Evolutionary conservation across 1,140 invertebrate species (phyloP).

Genomic region (Drosophila pseudoananassae): DNA sequence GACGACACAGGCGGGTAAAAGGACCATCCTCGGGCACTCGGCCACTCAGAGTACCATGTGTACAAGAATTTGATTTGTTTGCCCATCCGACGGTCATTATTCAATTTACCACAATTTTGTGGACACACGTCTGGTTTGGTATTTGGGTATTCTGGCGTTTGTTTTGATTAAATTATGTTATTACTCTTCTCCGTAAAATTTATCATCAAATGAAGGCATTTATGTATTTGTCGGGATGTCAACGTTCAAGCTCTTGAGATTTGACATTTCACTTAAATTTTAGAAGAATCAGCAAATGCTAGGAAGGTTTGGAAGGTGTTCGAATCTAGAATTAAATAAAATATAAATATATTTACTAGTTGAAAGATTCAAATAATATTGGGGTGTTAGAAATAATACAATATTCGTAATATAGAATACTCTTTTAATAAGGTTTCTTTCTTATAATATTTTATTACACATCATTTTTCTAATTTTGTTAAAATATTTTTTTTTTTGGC

Average conservation of each 20-base stretch:
- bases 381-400: no score
- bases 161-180: slow-evolving; percentile 20
- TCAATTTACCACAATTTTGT: slow-evolving; percentile 30
- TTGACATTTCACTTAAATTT: no score
- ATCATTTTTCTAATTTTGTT: no score
- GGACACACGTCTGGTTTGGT: neutral
- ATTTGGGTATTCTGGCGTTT: slow-evolving; percentile 1
- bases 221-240: neutral
- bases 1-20: neutral
- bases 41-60: neutral
- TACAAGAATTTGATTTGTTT: slow-evolving; percentile 33
- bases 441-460: no score
- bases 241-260: neutral
- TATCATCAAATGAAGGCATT: neutral
- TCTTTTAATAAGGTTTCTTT: no score
- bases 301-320: no score
- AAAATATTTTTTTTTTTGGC: no score
- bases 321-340: no score
- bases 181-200: neutral
- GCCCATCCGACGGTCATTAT: slow-evolving; percentile 23
- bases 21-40: neutral
- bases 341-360: no score
- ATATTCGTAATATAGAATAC: no score
- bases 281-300: no score
- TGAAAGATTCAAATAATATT: no score